Percentiles rank a stretch among this genome's conserved stretches.
phyloP scores from a whole-genome alignment of 2,888 invertebrate genomes.

The Diadromus collaris region DNA sequence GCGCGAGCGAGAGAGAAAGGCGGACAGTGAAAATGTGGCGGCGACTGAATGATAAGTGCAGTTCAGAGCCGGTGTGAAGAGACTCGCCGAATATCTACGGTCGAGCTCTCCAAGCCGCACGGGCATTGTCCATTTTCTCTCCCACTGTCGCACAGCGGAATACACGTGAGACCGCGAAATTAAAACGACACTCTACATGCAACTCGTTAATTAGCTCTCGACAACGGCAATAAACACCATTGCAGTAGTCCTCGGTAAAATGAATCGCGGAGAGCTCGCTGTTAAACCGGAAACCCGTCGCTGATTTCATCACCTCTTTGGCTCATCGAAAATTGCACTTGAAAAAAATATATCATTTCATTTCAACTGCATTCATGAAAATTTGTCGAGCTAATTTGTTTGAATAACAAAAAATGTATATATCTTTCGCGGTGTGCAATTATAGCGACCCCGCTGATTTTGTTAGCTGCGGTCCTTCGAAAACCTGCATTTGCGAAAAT shows the following conservation, averaged over 20 bases:
- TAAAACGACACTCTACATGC: neutral
- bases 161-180: neutral
- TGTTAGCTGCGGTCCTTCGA: too few species aligned
- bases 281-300: neutral
- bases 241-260: neutral
- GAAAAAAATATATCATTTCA: too few species aligned
- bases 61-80: neutral
- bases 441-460: too few species aligned
- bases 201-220: neutral
- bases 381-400: too few species aligned
- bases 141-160: neutral
- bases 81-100: neutral
- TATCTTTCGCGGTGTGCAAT: too few species aligned
- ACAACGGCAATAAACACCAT: neutral
- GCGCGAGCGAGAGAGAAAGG: constrained; percentile 11
- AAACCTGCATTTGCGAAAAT: too few species aligned
- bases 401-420: too few species aligned
- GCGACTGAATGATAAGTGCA: constrained; percentile 15
- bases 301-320: too few species aligned
- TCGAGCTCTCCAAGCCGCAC: neutral
- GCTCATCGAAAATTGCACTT: too few species aligned
- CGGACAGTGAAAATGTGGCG: neutral
- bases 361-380: too few species aligned
- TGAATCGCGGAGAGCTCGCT: neutral
- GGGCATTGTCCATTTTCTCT: neutral